Percentiles rank a stretch among this genome's conserved stretches.
Evolutionary conservation across 2,888 invertebrate species (phyloP).

Genomic region (Cyaniris semiargus): DNA sequence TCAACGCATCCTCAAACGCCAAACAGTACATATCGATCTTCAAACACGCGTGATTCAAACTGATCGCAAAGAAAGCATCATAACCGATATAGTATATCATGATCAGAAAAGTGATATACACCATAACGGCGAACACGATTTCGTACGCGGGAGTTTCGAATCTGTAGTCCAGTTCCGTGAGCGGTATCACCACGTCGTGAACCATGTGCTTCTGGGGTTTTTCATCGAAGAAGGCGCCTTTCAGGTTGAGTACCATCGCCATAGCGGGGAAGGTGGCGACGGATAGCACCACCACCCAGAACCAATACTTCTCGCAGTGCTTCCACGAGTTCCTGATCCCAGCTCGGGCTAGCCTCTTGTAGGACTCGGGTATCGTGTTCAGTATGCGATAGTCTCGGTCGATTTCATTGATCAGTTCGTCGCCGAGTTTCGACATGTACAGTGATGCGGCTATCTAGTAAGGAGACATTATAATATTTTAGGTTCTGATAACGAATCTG

Average conservation of each 20-base stretch:
- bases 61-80: constrained; percentile 59
- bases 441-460: background rate
- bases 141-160: constrained; percentile 58
- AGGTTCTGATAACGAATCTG: too few relatives aligned
- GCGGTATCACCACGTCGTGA: constrained; percentile 56
- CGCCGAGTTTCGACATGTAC: constrained; percentile 44
- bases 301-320: constrained; percentile 55
- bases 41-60: constrained; percentile 59
- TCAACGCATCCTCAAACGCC: constrained; percentile 52
- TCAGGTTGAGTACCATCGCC: constrained; percentile 47
- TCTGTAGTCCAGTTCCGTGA: constrained; percentile 45
- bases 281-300: constrained; percentile 41
- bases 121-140: constrained; percentile 49
- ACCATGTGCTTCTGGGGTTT: constrained; percentile 55
- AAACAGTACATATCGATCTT: constrained; percentile 58
- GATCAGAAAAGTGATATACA: constrained; percentile 47
- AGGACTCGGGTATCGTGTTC: constrained; percentile 44
- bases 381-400: constrained; percentile 48
- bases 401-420: constrained; percentile 54
- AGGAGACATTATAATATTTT: background rate
- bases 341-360: constrained; percentile 42
- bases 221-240: constrained; percentile 46
- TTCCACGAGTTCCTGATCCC: constrained; percentile 45
- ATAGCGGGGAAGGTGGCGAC: constrained; percentile 53
- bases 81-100: constrained; percentile 54